phyloP scores from a whole-genome alignment of 2,888 invertebrate species.

The Cheilosia pagana region DNA sequence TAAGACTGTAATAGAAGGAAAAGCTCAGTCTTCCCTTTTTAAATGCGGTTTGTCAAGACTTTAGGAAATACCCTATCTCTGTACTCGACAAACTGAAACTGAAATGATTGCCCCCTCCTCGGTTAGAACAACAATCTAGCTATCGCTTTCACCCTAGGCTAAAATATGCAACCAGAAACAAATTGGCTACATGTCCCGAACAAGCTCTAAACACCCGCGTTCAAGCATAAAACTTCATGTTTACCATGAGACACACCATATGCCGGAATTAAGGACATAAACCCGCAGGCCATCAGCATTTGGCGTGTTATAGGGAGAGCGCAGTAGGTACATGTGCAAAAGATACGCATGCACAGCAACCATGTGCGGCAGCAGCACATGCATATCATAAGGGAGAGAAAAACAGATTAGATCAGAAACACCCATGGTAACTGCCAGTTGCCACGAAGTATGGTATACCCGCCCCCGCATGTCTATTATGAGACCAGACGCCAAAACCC shows the following conservation, averaged over 20 bases:
- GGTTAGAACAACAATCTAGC: slow-evolving; percentile 53
- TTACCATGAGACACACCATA: slow-evolving; percentile 72
- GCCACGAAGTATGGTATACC: slow-evolving; percentile 55
- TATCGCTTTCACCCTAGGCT: slow-evolving; percentile 38
- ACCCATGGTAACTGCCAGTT: slow-evolving; percentile 65
- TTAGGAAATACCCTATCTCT: too few relatives aligned
- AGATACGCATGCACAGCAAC: slow-evolving; percentile 59
- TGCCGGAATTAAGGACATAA: slow-evolving; percentile 67
- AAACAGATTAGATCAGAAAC: slow-evolving; percentile 63
- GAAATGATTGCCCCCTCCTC: background rate
- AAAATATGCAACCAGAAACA: slow-evolving; percentile 53
- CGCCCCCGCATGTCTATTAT: slow-evolving; percentile 22
- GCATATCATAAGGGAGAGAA: slow-evolving; percentile 59
- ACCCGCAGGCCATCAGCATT: slow-evolving; percentile 67
- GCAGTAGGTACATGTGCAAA: slow-evolving; percentile 22
- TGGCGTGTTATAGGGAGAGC: slow-evolving; percentile 6
- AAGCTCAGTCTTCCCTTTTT: too few relatives aligned
- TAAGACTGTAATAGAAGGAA: too few relatives aligned
- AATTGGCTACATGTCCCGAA: slow-evolving; percentile 64
- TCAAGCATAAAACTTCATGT: slow-evolving; percentile 66
- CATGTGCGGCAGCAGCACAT: slow-evolving; percentile 38
- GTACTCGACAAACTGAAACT: background rate
- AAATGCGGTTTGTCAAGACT: too few relatives aligned
- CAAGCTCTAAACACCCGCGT: slow-evolving; percentile 36
- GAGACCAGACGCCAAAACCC: background rate